A percentile compares a stretch with the other conserved stretches of the same genome.
These are phyloP conservation scores for Graptemys geographica DNA, from an alignment of 2,797 vertebrate species.

Conservation along the genomic window DNA sequence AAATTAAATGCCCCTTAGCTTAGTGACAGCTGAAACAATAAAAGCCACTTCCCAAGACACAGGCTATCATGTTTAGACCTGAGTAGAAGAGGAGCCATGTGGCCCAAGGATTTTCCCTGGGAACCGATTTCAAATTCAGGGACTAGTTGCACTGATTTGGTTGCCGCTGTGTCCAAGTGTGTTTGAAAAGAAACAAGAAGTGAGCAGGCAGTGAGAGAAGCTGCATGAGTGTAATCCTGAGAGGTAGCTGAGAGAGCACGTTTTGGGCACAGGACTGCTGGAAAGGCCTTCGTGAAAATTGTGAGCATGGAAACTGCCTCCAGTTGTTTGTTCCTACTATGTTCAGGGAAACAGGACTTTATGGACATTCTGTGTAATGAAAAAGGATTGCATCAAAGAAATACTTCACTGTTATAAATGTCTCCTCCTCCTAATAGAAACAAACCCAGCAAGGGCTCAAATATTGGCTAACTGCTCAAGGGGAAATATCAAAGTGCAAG, in stretches of 20 bases:
- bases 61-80: constrained; percentile 1
- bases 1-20: constrained; percentile 57
- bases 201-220: accelerated
- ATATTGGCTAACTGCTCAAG: background rate
- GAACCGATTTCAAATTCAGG: constrained; percentile 47
- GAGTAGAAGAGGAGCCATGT: background rate
- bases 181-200: constrained; percentile 33
- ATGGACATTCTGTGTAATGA: background rate
- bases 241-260: constrained; percentile 29
- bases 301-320: background rate
- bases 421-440: background rate
- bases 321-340: background rate
- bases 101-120: background rate
- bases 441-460: background rate
- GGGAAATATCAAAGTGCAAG: background rate
- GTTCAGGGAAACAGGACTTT: background rate
- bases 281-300: background rate
- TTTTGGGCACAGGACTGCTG: background rate
- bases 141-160: background rate
- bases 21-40: constrained; percentile 55
- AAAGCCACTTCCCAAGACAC: constrained; percentile 32
- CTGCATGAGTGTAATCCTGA: constrained; percentile 46
- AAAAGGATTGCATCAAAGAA: background rate
- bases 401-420: background rate
- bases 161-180: constrained; percentile 16